Base-by-base conservation (phyloP, 2,888 invertebrate species). In the Dynastes grantii region DNA sequence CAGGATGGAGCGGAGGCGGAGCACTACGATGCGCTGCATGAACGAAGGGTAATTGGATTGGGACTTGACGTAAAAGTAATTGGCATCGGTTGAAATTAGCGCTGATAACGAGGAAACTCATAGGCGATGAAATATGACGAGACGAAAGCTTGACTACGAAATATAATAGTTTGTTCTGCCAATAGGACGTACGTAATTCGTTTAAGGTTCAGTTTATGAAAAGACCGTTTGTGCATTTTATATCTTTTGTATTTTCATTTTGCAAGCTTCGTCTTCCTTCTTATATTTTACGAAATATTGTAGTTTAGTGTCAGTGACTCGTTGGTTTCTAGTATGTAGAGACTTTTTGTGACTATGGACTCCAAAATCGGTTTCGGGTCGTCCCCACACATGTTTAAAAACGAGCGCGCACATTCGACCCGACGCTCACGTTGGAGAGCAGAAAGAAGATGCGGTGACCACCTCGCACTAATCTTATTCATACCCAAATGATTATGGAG, bases 1-100 rank as follows among this genome's bases (percentile, higher is more conserved):
- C 68, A 45, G 73, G 73, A 27, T 73, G 40, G 58, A 61, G 2
- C 9, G 49, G 68, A 49, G 49, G 51, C 22, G 68, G 6, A 8
- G 67, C 55, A 0, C 22, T 40, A 32, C 49, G 40, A 37, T 65
- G 71, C 32, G 61, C 45, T 61, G 61, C 61, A 73, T 73, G 58
- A 73, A 45, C 73, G 61, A n/a, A 16, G 61, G 73, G 61, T 73
- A 73, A 73, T 73, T 73, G 73, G 40, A 73, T 73, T 73, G 61
- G 37, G 40, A 61, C 73, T 61, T 73, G 73, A 73, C 73, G 61
- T 73, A 73, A 73, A 73, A 73, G 73, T 73, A 73, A 73, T 73
- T 73, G 73, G 73, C 61, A 61, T 73, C 73, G 61, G 73, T 58
- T 73, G 58, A 61, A 73, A 73, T 73, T 73, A 40, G 45, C 8